Evolutionary conservation across 1,140 invertebrate species (phyloP).

Genomic region (Sinella curviseta): DNA sequence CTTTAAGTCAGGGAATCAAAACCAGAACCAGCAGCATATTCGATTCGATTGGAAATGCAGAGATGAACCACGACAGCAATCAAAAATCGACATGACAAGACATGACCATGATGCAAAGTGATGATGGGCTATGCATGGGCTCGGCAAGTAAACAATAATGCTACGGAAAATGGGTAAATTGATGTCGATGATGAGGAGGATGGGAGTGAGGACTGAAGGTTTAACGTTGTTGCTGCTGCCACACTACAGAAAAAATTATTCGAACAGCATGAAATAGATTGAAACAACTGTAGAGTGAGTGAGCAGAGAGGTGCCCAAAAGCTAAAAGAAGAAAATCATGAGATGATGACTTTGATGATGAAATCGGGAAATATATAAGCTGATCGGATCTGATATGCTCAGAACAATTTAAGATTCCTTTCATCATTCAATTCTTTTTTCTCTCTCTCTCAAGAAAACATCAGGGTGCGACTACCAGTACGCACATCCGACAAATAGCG

Average conservation of each 20-base stretch:
- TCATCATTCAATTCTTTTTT: conserved; percentile 12
- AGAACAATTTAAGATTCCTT: conserved; percentile 15
- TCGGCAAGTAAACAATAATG: background rate
- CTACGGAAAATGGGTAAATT: background rate
- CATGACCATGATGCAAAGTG: conserved; percentile 17
- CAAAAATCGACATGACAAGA: conserved; percentile 20
- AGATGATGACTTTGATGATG: background rate
- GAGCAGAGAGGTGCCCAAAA: background rate
- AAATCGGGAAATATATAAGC: background rate
- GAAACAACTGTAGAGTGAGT: background rate
- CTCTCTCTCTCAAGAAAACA: conserved; percentile 15
- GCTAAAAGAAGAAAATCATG: background rate
- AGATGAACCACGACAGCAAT: conserved; percentile 11
- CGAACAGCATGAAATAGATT: conserved; percentile 21
- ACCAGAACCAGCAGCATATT: background rate
- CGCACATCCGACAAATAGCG: too few relatives aligned
- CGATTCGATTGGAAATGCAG: background rate
- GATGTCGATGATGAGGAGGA: background rate
- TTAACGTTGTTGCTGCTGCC: too few relatives aligned
- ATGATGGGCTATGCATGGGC: background rate
- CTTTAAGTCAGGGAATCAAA: too few relatives aligned
- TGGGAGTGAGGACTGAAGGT: too few relatives aligned
- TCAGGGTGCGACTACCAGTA: too few relatives aligned
- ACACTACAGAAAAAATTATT: background rate
- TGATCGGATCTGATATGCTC: conserved; percentile 15